phyloP scores from a whole-genome alignment of 37 sponge, comb jelly and placozoan species.

The Oopsacas minuta region DNA sequence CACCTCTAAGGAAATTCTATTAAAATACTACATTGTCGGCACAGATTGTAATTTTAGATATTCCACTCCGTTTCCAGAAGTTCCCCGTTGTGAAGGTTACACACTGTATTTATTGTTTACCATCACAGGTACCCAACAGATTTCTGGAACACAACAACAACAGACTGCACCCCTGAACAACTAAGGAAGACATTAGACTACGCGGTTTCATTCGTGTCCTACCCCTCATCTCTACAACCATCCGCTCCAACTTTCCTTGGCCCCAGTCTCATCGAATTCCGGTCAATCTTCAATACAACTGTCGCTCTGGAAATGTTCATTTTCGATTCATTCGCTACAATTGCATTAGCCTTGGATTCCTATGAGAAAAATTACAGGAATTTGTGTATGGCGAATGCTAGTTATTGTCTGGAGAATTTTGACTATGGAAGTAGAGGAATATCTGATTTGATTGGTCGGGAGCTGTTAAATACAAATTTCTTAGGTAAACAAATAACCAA shows the following conservation, averaged over 20 bases:
- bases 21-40: too few relatives aligned
- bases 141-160: neutral
- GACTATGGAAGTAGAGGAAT: neutral
- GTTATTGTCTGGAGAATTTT: conserved; percentile 18
- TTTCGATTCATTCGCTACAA: neutral
- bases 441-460: neutral
- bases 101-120: too few relatives aligned
- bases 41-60: too few relatives aligned
- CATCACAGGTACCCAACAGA: neutral
- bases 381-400: neutral
- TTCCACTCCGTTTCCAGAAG: too few relatives aligned
- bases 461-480: neutral
- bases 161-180: neutral
- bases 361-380: neutral
- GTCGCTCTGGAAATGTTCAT: neutral
- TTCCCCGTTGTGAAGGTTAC: too few relatives aligned
- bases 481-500: neutral
- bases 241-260: neutral
- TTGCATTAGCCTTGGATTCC: neutral
- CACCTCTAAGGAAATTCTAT: too few relatives aligned
- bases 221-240: neutral
- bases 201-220: neutral
- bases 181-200: neutral
- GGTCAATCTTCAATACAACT: neutral
- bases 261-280: neutral